Conservation (phyloP, 1,140 invertebrate species). For the Apis dorsata region DNA sequence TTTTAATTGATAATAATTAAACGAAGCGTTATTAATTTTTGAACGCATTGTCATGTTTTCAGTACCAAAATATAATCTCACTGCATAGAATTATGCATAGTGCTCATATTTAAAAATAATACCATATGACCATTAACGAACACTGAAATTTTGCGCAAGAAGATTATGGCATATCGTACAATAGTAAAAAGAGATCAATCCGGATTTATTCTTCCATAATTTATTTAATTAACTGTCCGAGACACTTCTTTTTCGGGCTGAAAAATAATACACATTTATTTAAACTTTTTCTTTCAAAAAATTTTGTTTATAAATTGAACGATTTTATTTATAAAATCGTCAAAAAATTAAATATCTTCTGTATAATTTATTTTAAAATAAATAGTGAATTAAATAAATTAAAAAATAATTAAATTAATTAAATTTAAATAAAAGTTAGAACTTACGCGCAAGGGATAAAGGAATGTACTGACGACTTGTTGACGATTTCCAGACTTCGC, state of each 20-base stretch:
- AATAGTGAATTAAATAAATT: background rate
- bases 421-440: background rate
- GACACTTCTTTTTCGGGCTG: slow-evolving; percentile 28
- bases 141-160: slow-evolving; percentile 22
- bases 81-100: slow-evolving; percentile 19
- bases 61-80: slow-evolving; percentile 25
- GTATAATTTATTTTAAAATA: background rate
- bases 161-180: slow-evolving; percentile 12
- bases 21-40: slow-evolving; percentile 19
- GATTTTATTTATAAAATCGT: too few relatives aligned
- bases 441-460: slow-evolving; percentile 64
- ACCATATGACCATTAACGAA: slow-evolving; percentile 27
- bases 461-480: slow-evolving; percentile 56
- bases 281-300: background rate
- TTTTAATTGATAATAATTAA: slow-evolving; percentile 3
- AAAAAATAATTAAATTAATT: background rate
- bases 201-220: background rate
- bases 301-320: too few relatives aligned
- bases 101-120: slow-evolving; percentile 29
- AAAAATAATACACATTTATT: background rate
- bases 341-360: too few relatives aligned
- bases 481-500: slow-evolving; percentile 81
- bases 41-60: background rate
- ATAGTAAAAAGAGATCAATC: slow-evolving; percentile 1
- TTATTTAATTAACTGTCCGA: slow-evolving; percentile 17